Evolutionary conservation across 2,888 invertebrate genomes (phyloP), one percentile per base, ranked within the genome.

Genomic region (Syrphus vitripennis): DNA sequence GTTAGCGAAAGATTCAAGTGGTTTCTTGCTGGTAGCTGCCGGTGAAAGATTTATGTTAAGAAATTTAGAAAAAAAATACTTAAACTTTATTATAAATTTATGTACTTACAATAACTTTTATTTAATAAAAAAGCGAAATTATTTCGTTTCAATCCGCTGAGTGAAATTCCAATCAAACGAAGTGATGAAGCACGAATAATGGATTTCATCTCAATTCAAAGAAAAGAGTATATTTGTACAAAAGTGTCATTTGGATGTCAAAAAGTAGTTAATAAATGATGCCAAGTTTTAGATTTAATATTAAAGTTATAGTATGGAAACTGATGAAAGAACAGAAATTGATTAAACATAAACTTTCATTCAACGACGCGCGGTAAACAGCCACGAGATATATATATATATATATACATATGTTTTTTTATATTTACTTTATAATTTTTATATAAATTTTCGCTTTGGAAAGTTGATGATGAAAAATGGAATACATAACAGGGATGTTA

Each of bases 171-270:
- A 34, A 74, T 21, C 40, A 74, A 69, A 10, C 55, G 67, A 69
- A 77, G 45, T 77, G 76, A 77, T 72, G 76, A 71, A 84, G 84
- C 71, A 53, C 80, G 55, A 81, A 72, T 53, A 72, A 71, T 67
- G 55, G 71, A 81, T 76, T 59, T 84, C 84, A 84, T 84, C 71
- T 82, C 6, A 21, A 2, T 84, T 76, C 57, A 34, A 48, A 31
- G 10, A 24, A 10, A 7, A 34, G 19, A 57, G 63, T 69, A 83
- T 67, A 50, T 34, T 53, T 31, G 4, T 1, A 34, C 21, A 29
- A 57, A n/a, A n/a, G 31, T 59, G 40, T 61, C 50, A 59, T 24
- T 57, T 67, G 5, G 4, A 12, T 37, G 29, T 26, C 55, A 55
- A 9, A n/a, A 4, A 10, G 16, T 3, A 6, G 12, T 45, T 16